Evolutionary conservation across 2,797 vertebrate species (phyloP), one percentile per base, ranked within the genome.

Genomic region (Enteromius trimaculatus): DNA sequence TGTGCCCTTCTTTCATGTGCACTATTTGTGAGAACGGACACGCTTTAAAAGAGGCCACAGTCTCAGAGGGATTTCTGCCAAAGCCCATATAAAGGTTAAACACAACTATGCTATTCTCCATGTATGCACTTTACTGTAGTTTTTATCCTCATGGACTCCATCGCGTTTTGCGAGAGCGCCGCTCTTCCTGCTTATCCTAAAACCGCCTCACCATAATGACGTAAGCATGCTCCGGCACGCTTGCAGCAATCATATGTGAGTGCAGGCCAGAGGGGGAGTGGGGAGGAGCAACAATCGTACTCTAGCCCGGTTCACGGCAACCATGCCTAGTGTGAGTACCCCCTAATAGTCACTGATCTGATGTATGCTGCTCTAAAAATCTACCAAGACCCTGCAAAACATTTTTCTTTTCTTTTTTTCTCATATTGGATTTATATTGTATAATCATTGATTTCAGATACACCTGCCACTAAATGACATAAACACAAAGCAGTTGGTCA

Each of bases 51-150:
- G 60, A 68, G 29, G n/a, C 47, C 42, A 78, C 9, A 7, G 39
- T 34, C 39, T 78, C n/a, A 23, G 34, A 42, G 8, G 14, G 55
- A 42, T 42, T 60, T 4, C 7, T 17, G 34, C 21, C 7, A 77
- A 77, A 77, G 74, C 53, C 8, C 60, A 19, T 34, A 17, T 76
- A 60, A 60, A 60, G 4, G n/a, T 47, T 71, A 71, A 71, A 71
- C 29, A 75, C 55, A 75, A 37, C 16, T 13, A 55, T 47, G 39
- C 58, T 21, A 19, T 47, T 29, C 19, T 37, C 16, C 7, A 29
- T 62, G 34, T 37, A 44, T 2, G 0, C 8, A 23, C 19, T 74
- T 74, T 37, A 42, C 39, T 42, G 7, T n/a, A 55, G 19, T 23
- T 55, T 74, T 23, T 37, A 37, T 34, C 11, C 31, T 34, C 1